Evolutionary conservation across 2,113 vertebrate species (phyloP), one percentile per base, ranked within the genome.

Genomic region (Cyrtonyx montezumae): DNA sequence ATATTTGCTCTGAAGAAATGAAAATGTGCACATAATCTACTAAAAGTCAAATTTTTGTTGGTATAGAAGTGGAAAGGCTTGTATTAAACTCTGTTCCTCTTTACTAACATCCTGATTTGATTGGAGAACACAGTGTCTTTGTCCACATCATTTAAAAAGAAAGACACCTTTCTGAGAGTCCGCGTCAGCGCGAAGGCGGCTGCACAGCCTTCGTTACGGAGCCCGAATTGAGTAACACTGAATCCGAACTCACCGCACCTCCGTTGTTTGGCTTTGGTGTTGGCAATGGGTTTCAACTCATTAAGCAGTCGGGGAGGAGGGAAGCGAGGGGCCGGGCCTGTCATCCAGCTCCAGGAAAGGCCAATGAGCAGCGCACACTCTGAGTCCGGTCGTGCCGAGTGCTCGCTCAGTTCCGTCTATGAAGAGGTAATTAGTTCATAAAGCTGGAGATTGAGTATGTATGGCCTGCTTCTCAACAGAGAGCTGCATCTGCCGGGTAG

Each of bases 341-440:
- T 49, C 79, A 88, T 83, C 87, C 90, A 59, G 12, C 80, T 28
- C 34, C 92, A 84, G 79, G 83, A 84, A 70, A 87, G 82, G 83
- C 32, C 6, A 91, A 77, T 91, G 92, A 89, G 77, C 58, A 61
- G 46, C 83, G 79, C 94, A 89, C 95, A 1, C 34, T 69, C 74
- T 66, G 97, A 96, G 88, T 87, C 95, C 91, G 96, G 96, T 97
- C 8, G 14, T 85, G 88, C 95, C 93, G 97, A 37, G 2, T 94
- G 87, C 91, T 96, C 94, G 4, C 75, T 96, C 96, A 90, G 86
- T 55, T 84, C 83, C 94, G 91, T 51, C 89, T 94, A 91, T 82
- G 80, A 68, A 96, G 79, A 92, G 73, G 49, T 76, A 55, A 84
- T 90, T 91, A 96, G 93, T 97, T 97, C 96, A 89, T 96, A 87